A percentile compares a stretch with the other conserved stretches of the same genome.
phyloP scores from a whole-genome alignment of 2,888 invertebrate species.

The Luffia ferchaultella region DNA sequence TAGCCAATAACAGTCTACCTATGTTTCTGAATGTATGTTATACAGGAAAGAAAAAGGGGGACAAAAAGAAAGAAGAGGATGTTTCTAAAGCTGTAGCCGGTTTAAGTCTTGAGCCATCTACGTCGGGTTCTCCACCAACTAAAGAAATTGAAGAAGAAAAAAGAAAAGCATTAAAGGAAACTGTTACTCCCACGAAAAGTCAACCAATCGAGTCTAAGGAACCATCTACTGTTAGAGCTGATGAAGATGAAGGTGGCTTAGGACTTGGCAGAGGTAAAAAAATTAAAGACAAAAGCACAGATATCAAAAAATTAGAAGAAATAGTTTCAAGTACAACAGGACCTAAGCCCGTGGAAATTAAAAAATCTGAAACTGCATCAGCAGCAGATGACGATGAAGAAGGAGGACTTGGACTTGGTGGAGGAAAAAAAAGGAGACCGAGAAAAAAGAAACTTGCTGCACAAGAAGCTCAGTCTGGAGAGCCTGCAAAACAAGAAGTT shows the following conservation, averaged over 20 bases:
- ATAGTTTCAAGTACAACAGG: no score
- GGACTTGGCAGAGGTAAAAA: conserved; percentile 17
- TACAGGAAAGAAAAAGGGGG: conserved; percentile 22
- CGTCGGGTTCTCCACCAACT: background rate
- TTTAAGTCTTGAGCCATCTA: background rate
- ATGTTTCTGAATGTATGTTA: background rate
- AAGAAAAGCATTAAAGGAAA: background rate
- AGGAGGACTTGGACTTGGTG: conserved; percentile 14
- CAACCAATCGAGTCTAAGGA: background rate
- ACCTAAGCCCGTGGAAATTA: no score
- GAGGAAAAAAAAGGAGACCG: conserved; percentile 19
- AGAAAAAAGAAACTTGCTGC: conserved; percentile 23
- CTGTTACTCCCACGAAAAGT: background rate
- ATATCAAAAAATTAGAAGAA: no score
- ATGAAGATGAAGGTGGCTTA: conserved; percentile 14
- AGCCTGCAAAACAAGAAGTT: conserved; percentile 1
- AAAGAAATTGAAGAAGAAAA: background rate
- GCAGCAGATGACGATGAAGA: conserved; percentile 8
- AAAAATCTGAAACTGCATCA: no score
- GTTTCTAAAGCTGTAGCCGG: background rate
- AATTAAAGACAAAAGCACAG: no score
- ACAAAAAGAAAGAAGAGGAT: conserved; percentile 3
- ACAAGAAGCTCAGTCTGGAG: conserved; percentile 5
- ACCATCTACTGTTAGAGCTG: background rate
- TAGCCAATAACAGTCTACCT: no score